phyloP scores from a whole-genome alignment of 23 tunicate genomes.

The Ascidia mentula region DNA sequence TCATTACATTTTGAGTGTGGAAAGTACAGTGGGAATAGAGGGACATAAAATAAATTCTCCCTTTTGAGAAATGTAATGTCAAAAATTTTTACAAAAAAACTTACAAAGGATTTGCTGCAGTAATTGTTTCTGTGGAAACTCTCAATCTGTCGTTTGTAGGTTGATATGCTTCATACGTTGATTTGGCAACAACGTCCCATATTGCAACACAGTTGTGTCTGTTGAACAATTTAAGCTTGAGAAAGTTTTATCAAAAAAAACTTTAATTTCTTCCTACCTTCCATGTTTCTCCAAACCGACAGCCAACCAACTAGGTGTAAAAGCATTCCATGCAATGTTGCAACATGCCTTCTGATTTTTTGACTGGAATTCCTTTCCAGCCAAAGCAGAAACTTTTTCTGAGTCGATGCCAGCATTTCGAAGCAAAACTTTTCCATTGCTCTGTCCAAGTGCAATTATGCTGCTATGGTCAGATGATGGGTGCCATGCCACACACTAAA shows the following conservation, averaged over 20 bases:
- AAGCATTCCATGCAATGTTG: conserved; percentile 57
- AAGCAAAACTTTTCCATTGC: conserved; percentile 37
- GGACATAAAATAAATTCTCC: too few species aligned
- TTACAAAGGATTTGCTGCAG: not conserved
- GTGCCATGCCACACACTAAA: conserved; percentile 53
- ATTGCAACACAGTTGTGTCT: not conserved
- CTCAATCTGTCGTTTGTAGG: not conserved
- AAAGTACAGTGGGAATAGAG: too few species aligned
- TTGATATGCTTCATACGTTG: not conserved
- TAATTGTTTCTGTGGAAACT: not conserved
- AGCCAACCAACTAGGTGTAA: conserved; percentile 34
- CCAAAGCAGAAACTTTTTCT: not conserved
- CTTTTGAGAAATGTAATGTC: too few species aligned
- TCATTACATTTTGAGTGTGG: too few species aligned
- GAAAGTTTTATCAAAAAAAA: not conserved
- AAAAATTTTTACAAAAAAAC: too few species aligned
- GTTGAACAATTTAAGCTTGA: not conserved
- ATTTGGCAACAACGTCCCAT: not conserved
- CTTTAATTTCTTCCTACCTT: not conserved
- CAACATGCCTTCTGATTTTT: conserved; percentile 50
- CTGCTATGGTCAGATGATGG: conserved; percentile 32
- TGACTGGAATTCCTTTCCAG: conserved; percentile 11
- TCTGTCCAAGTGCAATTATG: conserved; percentile 48
- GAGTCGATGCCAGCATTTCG: conserved; percentile 7
- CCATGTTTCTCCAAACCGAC: conserved; percentile 61